These are phyloP conservation scores for Terebella lapidaria DNA, from an alignment of 2,888 invertebrate species.

Conservation along the genomic window DNA sequence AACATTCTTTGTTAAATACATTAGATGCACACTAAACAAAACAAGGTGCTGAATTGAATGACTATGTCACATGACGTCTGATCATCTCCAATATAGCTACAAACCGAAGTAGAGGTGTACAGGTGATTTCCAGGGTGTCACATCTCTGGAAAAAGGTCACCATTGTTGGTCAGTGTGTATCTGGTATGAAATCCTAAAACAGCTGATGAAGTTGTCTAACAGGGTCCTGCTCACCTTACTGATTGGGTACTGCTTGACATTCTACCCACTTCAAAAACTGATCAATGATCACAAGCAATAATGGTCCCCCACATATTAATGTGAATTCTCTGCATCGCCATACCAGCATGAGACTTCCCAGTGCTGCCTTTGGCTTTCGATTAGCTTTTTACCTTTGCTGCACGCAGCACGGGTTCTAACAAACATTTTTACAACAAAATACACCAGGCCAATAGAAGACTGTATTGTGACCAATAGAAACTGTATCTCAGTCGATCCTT, in stretches of 20 bases:
- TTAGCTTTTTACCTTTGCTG: not conserved
- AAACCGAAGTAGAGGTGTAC: slow-evolving; percentile 10
- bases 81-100: not conserved
- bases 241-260: not conserved
- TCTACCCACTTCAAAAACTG: slow-evolving; percentile 9
- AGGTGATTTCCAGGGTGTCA: slow-evolving; percentile 8
- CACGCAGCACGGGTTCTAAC: not conserved
- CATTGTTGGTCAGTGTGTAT: slow-evolving; percentile 9
- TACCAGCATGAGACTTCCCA: not conserved
- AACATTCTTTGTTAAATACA: too few species aligned
- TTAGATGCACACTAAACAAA: too few species aligned
- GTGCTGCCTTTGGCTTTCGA: not conserved
- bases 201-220: not conserved
- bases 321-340: slow-evolving; percentile 4
- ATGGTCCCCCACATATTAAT: slow-evolving; percentile 1
- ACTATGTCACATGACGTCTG: not conserved
- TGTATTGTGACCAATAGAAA: not conserved
- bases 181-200: not conserved
- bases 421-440: not conserved
- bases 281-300: slow-evolving; percentile 1
- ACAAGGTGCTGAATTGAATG: too few species aligned
- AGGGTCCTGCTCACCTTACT: not conserved
- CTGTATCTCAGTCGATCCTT: not conserved
- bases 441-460: too few species aligned
- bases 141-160: slow-evolving; percentile 9